These are phyloP conservation scores for Lacanobia wlatinum DNA, from an alignment of 2,888 invertebrate genomes.

Conservation along the genomic window DNA sequence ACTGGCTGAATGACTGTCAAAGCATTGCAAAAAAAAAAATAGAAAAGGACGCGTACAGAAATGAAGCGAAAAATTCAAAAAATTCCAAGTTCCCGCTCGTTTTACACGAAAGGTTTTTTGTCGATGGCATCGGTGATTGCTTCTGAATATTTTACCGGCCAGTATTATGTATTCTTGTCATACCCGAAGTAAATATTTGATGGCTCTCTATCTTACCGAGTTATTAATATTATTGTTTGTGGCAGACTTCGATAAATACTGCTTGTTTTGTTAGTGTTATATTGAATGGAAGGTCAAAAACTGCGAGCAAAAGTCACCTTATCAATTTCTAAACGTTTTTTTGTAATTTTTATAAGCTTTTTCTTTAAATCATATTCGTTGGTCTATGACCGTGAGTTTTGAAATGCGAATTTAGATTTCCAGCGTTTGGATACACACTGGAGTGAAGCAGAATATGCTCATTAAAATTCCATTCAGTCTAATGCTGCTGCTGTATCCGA, in stretches of 20 bases:
- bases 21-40: conserved; percentile 56
- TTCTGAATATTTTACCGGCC: conserved; percentile 79
- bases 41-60: conserved; percentile 64
- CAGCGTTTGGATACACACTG: conserved; percentile 44
- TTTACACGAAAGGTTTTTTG: conserved; percentile 76
- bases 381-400: conserved; percentile 8
- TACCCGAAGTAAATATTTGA: conserved; percentile 73
- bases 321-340: conserved; percentile 4
- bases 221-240: conserved; percentile 74
- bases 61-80: conserved; percentile 75
- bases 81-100: conserved; percentile 73
- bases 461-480: conserved; percentile 68
- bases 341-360: neutral
- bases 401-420: conserved; percentile 36
- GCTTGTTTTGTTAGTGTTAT: conserved; percentile 47
- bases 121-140: conserved; percentile 77
- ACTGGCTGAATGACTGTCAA: conserved; percentile 71
- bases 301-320: conserved; percentile 32
- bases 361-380: conserved; percentile 21
- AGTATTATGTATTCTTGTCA: conserved; percentile 75
- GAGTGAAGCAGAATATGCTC: conserved; percentile 52
- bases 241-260: conserved; percentile 56
- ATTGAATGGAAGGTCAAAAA: conserved; percentile 30
- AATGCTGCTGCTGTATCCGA: conserved; percentile 57
- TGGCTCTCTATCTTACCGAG: conserved; percentile 67